A percentile compares a stretch with the other conserved stretches of the same genome.
phyloP scores from a whole-genome alignment of 2,888 invertebrate species.

The Empis stercorea region DNA sequence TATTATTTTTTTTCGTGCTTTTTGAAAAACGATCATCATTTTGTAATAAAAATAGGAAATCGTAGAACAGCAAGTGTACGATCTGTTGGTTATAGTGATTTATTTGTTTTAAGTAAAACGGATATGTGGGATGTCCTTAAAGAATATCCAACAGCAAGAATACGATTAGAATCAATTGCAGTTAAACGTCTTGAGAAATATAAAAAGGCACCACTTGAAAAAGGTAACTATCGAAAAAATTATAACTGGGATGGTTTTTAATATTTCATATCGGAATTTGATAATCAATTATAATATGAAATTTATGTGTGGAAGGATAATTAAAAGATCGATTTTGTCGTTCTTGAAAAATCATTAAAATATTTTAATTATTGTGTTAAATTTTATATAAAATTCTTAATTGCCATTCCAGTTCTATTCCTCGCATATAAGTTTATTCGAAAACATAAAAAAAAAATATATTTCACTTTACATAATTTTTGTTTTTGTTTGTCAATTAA shows the following conservation, averaged over 20 bases:
- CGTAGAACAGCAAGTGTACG: slow-evolving; percentile 95
- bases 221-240: slow-evolving; percentile 51
- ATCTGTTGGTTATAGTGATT: slow-evolving; percentile 96
- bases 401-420: too few relatives aligned
- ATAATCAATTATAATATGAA: too few relatives aligned
- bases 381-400: too few relatives aligned
- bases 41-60: slow-evolving; percentile 55
- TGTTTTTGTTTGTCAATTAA: not conserved
- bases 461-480: too few relatives aligned
- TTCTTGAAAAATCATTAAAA: too few relatives aligned
- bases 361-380: too few relatives aligned
- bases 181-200: slow-evolving; percentile 96
- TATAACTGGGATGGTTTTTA: too few relatives aligned
- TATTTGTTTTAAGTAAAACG: slow-evolving; percentile 96
- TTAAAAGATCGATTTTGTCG: too few relatives aligned
- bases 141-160: slow-evolving; percentile 86
- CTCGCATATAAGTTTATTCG: too few relatives aligned
- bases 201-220: slow-evolving; percentile 84
- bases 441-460: too few relatives aligned
- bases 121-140: slow-evolving; percentile 99
- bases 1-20: not conserved
- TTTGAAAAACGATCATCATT: not conserved
- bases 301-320: too few relatives aligned
- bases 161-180: slow-evolving; percentile 91
- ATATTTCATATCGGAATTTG: not conserved